Base-by-base conservation (phyloP, 1,140 invertebrate genomes). In the Pseudomyrmex pallidus region DNA sequence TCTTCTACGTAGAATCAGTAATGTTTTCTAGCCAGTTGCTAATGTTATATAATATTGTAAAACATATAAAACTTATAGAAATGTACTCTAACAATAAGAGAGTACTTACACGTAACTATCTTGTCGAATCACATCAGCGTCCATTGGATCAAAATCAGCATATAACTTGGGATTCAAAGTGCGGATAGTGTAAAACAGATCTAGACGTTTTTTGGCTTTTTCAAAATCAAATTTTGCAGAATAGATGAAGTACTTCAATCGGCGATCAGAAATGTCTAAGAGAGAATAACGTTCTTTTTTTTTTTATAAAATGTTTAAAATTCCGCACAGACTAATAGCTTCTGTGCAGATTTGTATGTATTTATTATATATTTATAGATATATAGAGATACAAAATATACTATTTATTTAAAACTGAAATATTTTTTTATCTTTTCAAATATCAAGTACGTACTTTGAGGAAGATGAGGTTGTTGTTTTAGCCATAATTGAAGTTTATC, bases 361-460 rank as follows among this genome's bases (percentile, higher is more conserved):
- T n/a, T n/a, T 25, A 25, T 25, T 25, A 25, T 25, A 25, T 25
- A 25, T 13, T 35, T 2, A 59, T 20, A 17, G 15, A n/a, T 57
- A 1, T 57, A 22, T 48, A 64, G 8, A 44, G 17, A 64, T 20
- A 52, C 2, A 17, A 20, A 50, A 67, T 66, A 50, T 22, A 10
- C 8, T 63, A 9, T 44, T 0, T 44, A 25, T 63, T 44, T 15
- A 15, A 63, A 25, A 10, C 7, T 35, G 15, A 1, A 2, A 35
- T 64, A n/a, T 17, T 57, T 0, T 20, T 20, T 59, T 10, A 12
- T 35, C 7, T 35, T 13, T 52, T 0, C 15, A 68, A 9, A 9
- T 52, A 9, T 52, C 13, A 25, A 67, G 52, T 68, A 13, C 20
- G 22, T 15, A 68, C 46, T 17, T 68, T 68, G 48, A 68, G 66